Evolutionary conservation across 2,113 vertebrate genomes (phyloP), one percentile per base, ranked within the genome.

Genomic region (Oriolus oriolus): DNA sequence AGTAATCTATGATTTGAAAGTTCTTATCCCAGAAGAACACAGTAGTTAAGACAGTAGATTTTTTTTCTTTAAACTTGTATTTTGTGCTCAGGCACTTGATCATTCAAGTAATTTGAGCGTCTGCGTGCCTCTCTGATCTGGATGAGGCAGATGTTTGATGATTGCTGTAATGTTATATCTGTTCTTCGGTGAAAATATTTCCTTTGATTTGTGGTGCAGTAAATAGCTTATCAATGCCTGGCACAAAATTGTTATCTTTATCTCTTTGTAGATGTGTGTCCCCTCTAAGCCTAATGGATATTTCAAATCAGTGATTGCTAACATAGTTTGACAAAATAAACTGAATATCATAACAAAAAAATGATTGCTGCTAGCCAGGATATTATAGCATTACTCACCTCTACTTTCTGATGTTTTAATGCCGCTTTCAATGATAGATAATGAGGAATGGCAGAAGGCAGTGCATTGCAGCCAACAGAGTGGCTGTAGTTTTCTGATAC

Each of bases 131-230:
- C 33, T 73, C 47, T 95, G 68, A 69, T 64, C 47, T 75, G 56
- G 52, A 63, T 63, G 56, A 94, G 44, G 49, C 60, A 82, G 52
- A 56, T 56, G 10, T 71, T 84, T 71, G 70, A 27, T 9, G 10
- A 64, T 53, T 94, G 63, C 50, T 89, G 8, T 77, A 87, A 59
- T 31, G 33, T 26, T 21, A 47, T 63, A 66, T 39, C 23, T 75
- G 20, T 68, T 84, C 45, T 81, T 84, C 39, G 71, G 17, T 75
- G 77, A 63, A 94, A 84, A 92, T 50, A 12, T 57, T 89, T 84
- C 37, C n/a, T 95, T 89, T 92, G 82, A 85, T 91, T 91, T 95
- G 47, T 79, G 70, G 16, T 53, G 53, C 49, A 82, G 53, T 84
- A 87, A 91, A 91, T 56, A 75, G 39, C 41, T 80, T 95, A 79